Evolutionary conservation across 2,888 invertebrate genomes (phyloP).

Genomic region (Phyto melanocephala): DNA sequence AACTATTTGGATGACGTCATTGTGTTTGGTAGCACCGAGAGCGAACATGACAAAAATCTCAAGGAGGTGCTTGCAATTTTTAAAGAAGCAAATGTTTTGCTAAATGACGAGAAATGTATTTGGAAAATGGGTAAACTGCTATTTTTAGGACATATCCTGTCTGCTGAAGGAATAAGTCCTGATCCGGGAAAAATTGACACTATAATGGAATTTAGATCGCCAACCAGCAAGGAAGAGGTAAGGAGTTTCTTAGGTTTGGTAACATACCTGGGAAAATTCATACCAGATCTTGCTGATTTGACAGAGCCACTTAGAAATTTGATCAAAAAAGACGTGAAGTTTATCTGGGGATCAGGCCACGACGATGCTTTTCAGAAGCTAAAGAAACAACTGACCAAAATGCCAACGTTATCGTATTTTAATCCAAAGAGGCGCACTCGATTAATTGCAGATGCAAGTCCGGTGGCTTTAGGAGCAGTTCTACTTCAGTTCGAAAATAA

Average conservation of each 20-base stretch:
- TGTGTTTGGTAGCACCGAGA: constrained; percentile 41
- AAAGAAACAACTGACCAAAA: constrained; percentile 56
- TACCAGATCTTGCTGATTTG: constrained; percentile 51
- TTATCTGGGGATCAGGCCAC: too few relatives aligned
- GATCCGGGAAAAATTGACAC: background rate
- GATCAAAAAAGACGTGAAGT: background rate
- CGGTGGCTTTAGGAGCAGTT: constrained; percentile 71
- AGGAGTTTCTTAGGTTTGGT: too few relatives aligned
- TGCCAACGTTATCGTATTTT: constrained; percentile 69
- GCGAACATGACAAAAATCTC: constrained; percentile 68
- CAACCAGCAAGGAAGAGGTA: too few relatives aligned
- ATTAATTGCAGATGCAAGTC: constrained; percentile 73
- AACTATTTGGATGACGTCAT: constrained; percentile 59
- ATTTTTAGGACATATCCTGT: too few relatives aligned
- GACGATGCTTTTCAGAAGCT: constrained; percentile 36
- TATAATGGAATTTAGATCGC: background rate
- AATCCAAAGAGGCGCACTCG: constrained; percentile 68
- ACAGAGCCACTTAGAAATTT: constrained; percentile 59
- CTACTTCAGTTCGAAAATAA: constrained; percentile 63
- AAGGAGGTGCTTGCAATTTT: constrained; percentile 63
- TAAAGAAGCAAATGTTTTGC: constrained; percentile 63
- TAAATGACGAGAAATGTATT: constrained; percentile 68
- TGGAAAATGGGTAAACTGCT: background rate
- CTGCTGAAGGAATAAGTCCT: background rate
- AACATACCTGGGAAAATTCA: too few relatives aligned